Base-by-base conservation (phyloP, 2,888 invertebrate genomes). In the Andricus curvator region DNA sequence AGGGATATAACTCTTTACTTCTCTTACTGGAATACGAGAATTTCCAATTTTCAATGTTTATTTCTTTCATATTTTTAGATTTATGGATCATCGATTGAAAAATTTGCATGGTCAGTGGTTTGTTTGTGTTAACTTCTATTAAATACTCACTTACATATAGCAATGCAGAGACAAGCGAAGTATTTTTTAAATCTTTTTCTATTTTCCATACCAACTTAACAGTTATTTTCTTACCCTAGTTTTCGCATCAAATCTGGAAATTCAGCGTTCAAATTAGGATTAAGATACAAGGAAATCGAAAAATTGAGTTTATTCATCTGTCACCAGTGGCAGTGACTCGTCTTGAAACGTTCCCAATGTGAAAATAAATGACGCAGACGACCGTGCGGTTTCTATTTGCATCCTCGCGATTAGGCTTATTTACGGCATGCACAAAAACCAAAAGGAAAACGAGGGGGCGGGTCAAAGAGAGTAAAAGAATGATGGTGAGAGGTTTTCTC, bases 381-480 rank as follows among this genome's bases (percentile, higher is more conserved):
- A 37, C 64, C 65, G 64, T 41, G 64, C 33, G 22, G 37, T 37
- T 76, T 76, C 76, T 76, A 76, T 76, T 76, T 76, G 20, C 56
- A 33, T 56, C 76, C 11, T 22, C 20, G 48, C 48, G 76, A 76
- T 76, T 56, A 56, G 76, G 17, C 76, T 29, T 48, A 22, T 76
- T 76, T 48, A 33, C 48, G n/a, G 20, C 44, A 33, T 44, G 44
- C 33, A 41, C 22, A 37, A 33, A 37, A 6, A 37, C 33, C n/a
- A 68, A 41, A 22, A 41, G 37, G 15, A 68, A 25, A 68, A 37
- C 44, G 37, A 44, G 41, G 68, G 68, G 33, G 66, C 22, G 56
- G 56, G 9, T n/a, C 11, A 3, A n/a, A 56, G 11, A 56, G n/a
- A 56, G 56, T 56, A n/a, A n/a, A 56, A n/a, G n/a, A 56, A 56